phyloP scores from a whole-genome alignment of 30 jellyfish, hydroid and myxozoan species.

The Hydra vulgaris region DNA sequence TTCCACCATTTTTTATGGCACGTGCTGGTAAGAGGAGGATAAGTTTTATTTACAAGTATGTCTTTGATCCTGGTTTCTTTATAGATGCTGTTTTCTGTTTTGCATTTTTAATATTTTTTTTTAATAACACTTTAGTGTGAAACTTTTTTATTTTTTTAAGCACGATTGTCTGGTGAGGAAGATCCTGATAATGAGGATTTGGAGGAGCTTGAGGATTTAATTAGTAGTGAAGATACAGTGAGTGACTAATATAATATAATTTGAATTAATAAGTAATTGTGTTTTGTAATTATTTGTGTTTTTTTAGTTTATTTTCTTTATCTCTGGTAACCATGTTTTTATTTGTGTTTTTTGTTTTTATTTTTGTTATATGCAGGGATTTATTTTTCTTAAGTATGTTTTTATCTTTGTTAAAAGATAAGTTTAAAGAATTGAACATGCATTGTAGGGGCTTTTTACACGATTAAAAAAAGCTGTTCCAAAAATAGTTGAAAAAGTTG shows the following conservation, averaged over 20 bases:
- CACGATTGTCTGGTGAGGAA: constrained; percentile 92
- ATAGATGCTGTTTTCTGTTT: not conserved
- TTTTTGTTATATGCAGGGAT: too few species aligned
- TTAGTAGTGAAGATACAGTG: constrained; percentile 79
- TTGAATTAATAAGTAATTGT: too few species aligned
- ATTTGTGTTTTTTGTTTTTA: too few species aligned
- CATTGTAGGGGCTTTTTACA: constrained; percentile 87
- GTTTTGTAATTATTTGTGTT: too few species aligned
- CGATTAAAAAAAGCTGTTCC: constrained; percentile 87
- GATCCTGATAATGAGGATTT: constrained; percentile 87
- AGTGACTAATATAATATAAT: not conserved
- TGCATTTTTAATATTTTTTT: not conserved
- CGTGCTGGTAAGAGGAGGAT: constrained; percentile 67
- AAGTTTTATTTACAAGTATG: not conserved
- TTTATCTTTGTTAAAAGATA: too few species aligned
- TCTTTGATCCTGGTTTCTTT: not conserved
- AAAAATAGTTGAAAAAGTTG: constrained; percentile 81
- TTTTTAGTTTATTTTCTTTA: not conserved
- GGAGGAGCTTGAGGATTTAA: constrained; percentile 88
- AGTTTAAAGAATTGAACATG: too few species aligned
- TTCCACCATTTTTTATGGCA: constrained; percentile 99
- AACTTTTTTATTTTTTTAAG: constrained; percentile 15
- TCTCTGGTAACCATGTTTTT: not conserved
- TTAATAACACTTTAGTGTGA: not conserved
- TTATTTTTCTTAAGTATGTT: too few species aligned